A percentile compares a stretch with the other conserved stretches of the same genome.
Conservation (phyloP, 2,797 vertebrate genomes). For the Gymnoscopelus braueri region DNA sequence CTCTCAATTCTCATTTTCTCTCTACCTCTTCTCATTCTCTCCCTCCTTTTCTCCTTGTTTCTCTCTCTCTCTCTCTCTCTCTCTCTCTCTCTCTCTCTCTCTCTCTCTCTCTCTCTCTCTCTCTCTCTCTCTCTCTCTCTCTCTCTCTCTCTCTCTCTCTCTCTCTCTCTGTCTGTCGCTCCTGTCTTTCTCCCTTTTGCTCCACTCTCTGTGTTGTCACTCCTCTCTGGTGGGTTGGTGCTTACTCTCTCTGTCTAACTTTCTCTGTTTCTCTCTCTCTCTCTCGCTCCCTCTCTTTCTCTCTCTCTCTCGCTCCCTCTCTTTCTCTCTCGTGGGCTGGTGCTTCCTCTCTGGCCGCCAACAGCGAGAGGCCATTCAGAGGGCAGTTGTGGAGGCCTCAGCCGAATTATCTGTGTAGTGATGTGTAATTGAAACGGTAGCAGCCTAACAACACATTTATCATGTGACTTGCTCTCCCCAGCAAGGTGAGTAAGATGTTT, state of each 20-base stretch:
- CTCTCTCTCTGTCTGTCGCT: conserved; percentile 12
- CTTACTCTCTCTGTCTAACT: conserved; percentile 18
- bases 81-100: background rate
- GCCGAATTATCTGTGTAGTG: conserved; percentile 15
- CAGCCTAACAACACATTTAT: conserved; percentile 12
- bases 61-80: background rate
- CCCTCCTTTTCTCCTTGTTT: background rate
- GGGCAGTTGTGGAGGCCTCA: conserved; percentile 21
- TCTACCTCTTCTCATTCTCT: background rate
- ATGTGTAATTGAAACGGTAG: conserved; percentile 35
- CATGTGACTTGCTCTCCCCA: conserved; percentile 9
- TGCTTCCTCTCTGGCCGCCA: conserved; percentile 34
- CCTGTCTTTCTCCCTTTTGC: conserved; percentile 10
- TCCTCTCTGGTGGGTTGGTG: background rate
- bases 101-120: background rate
- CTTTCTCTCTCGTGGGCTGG: conserved; percentile 21
- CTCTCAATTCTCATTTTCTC: too few species aligned
- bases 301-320: conserved; percentile 26
- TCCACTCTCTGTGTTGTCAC: background rate
- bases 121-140: conserved; percentile 12
- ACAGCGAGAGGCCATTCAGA: conserved; percentile 35
- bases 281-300: conserved; percentile 3
- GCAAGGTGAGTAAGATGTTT: background rate
- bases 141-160: conserved; percentile 42
- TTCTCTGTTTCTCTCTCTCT: conserved; percentile 23